A percentile compares a stretch with the other conserved stretches of the same genome.
Conservation (phyloP, 2,113 vertebrate genomes). For the Calidris pygmaea region DNA sequence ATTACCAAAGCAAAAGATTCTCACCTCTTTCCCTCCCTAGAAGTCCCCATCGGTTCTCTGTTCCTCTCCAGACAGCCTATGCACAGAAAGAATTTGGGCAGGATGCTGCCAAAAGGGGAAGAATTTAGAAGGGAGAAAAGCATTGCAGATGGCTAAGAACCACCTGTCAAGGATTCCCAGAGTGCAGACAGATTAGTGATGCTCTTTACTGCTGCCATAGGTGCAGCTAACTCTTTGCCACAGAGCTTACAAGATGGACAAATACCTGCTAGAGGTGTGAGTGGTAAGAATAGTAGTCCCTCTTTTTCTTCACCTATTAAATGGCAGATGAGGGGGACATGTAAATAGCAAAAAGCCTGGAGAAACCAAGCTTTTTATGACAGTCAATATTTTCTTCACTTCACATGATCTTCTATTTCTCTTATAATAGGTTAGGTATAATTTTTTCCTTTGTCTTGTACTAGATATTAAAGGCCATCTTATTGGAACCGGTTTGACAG, state of each 20-base stretch:
- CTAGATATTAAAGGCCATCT: background rate
- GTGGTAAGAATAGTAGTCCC: background rate
- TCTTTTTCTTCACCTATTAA: background rate
- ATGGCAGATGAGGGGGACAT: background rate
- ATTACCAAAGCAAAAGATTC: background rate
- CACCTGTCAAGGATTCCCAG: background rate
- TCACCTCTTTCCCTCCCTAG: background rate
- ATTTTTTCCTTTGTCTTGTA: background rate
- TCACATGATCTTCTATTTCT: background rate
- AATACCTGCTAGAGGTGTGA: background rate
- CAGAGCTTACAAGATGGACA: background rate
- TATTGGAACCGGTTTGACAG: background rate
- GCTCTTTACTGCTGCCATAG: background rate
- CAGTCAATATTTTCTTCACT: background rate
- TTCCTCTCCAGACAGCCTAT: background rate
- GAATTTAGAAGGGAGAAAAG: background rate
- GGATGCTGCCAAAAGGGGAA: background rate
- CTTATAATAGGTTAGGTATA: background rate
- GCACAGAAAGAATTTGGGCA: background rate
- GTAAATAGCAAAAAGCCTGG: background rate
- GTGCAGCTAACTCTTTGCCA: background rate
- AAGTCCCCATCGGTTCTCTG: rapidly evolving
- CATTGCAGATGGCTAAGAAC: background rate
- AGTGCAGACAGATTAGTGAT: background rate
- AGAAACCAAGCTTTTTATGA: background rate